Evolutionary conservation across 2,797 vertebrate species (phyloP).

Genomic region (Acanthurus lineatus): DNA sequence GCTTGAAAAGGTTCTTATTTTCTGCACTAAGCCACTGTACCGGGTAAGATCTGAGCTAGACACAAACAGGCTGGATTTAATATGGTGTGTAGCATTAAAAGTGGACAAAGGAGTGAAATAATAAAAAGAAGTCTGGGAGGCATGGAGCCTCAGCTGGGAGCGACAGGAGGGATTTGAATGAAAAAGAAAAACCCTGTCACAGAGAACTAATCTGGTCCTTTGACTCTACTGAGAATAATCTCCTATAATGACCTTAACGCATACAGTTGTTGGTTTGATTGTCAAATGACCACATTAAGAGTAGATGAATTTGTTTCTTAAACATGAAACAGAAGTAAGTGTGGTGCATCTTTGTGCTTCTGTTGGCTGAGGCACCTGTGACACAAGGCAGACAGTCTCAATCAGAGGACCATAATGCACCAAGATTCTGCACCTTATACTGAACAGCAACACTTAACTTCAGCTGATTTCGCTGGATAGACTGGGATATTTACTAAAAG

Average conservation of each 20-base stretch:
- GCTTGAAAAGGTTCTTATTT: constrained; percentile 46
- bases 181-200: constrained; percentile 10
- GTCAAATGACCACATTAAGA: constrained; percentile 12
- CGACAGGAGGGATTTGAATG: constrained; percentile 21
- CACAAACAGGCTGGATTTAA: constrained; percentile 55
- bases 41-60: constrained; percentile 53
- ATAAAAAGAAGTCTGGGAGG: constrained; percentile 38
- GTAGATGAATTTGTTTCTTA: not conserved
- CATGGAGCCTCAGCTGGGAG: not conserved
- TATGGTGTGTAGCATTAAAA: constrained; percentile 50
- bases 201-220: constrained; percentile 3
- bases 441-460: constrained; percentile 18
- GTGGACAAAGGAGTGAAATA: constrained; percentile 53
- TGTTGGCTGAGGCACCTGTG: constrained; percentile 2
- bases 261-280: constrained; percentile 15
- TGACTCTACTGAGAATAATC: constrained; percentile 5
- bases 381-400: constrained; percentile 18
- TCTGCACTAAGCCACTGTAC: constrained; percentile 30
- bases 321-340: constrained; percentile 5
- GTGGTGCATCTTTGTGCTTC: constrained; percentile 5
- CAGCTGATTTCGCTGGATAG: constrained; percentile 44
- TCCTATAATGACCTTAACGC: not conserved
- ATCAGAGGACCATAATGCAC: not conserved
- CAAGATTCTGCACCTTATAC: constrained; percentile 35
- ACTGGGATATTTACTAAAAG: constrained; percentile 53